Evolutionary conservation across 2,797 vertebrate genomes (phyloP), one percentile per base, ranked within the genome.

Genomic region (Myripristis jacobus): DNA sequence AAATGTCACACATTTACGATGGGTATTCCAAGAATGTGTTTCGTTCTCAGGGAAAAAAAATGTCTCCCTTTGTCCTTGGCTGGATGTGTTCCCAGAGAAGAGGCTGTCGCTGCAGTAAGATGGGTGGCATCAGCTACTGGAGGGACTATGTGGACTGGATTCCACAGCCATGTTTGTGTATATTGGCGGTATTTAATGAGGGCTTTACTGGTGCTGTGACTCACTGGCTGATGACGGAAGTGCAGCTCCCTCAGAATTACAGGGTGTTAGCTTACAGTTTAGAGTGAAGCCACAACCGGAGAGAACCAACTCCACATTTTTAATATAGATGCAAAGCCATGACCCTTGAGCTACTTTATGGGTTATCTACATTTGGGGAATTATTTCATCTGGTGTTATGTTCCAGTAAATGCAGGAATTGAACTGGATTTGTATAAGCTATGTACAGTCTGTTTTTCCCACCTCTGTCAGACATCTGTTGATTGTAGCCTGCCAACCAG

Each of bases 121-220:
- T 44, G 43, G 61, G 59, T 56, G 64, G 53, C 56, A 24, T 36
- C 56, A 63, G 65, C 10, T 5, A 55, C 41, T 61, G 21, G 19
- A 12, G 55, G 54, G 62, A 61, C 27, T 24, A 19, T 51, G 65
- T 56, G 48, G 57, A 65, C 55, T 67, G 48, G 66, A 82, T 87
- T 87, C 85, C 80, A 77, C 61, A 71, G 75, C 75, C 63, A 24
- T 86, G 87, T 91, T 87, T 90, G 79, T 89, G 76, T 87, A 73
- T 73, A 80, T 81, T 80, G 69, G 79, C 85, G 84, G 82, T 75
- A 83, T 88, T 84, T 89, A 89, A 91, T 85, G 82, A 88, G 43
- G 34, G 77, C 70, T 75, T 75, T 52, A 61, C 72, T 77, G 64
- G 43, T 66, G 75, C 81, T 79, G 55, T 87, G 80, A 86, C 83